Evolutionary conservation across 1,140 invertebrate genomes (phyloP).

Genomic region (Trichomalopsis sarcophagae): DNA sequence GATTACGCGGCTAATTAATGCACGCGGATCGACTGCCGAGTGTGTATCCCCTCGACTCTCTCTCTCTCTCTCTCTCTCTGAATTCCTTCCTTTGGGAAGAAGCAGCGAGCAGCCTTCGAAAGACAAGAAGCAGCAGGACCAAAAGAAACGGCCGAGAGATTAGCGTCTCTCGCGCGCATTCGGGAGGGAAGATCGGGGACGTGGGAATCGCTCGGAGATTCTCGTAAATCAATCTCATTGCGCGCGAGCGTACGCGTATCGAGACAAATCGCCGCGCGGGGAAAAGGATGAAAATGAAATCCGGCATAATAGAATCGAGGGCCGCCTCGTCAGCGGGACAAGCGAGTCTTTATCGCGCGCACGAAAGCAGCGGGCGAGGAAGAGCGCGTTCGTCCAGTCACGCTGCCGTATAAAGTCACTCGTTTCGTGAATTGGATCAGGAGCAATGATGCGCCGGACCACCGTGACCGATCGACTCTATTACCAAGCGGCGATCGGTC

Average conservation of each 20-base stretch:
- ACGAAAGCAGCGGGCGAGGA: not conserved
- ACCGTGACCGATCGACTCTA: conserved; percentile 48
- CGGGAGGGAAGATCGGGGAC: conserved; percentile 41
- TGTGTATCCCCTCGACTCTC: not conserved
- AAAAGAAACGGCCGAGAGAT: conserved; percentile 52
- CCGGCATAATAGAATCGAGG: not conserved
- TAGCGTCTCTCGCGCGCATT: conserved; percentile 41
- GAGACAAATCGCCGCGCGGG: conserved; percentile 45
- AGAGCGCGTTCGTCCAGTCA: conserved; percentile 35
- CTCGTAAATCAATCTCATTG: conserved; percentile 53
- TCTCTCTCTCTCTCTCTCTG: not conserved
- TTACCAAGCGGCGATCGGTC: not conserved
- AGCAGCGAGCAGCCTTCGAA: conserved; percentile 35
- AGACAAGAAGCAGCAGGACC: conserved; percentile 58
- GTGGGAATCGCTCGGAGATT: conserved; percentile 48
- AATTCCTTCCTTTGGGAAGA: conserved; percentile 50
- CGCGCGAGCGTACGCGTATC: conserved; percentile 2
- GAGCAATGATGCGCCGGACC: conserved; percentile 46
- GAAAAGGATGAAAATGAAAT: not conserved
- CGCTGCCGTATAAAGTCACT: conserved; percentile 38
- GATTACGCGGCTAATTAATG: conserved; percentile 62
- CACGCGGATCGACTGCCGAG: conserved; percentile 54
- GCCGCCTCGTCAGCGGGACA: not conserved
- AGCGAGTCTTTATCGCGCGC: not conserved
- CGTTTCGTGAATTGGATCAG: conserved; percentile 48